phyloP scores from a whole-genome alignment of 2,797 vertebrate genomes.

The Neomorphus geoffroyi region DNA sequence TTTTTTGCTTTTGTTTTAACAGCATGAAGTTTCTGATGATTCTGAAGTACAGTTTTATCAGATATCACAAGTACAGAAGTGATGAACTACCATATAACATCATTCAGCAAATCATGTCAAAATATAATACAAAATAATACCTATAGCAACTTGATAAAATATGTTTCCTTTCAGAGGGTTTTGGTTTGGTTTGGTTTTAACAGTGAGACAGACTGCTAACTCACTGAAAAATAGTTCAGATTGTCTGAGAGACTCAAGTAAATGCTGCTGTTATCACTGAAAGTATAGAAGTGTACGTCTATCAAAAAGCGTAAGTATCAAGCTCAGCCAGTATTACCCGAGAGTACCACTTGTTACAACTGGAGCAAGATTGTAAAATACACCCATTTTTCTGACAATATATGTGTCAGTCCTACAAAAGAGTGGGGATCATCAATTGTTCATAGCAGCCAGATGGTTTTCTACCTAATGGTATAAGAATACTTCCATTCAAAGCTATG shows the following conservation, averaged over 20 bases:
- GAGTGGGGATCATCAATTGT: accelerated
- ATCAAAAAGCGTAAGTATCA: accelerated
- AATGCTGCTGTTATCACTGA: not conserved
- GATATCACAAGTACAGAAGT: not conserved
- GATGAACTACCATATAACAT: not conserved
- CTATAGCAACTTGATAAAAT: not conserved
- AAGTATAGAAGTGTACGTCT: not conserved
- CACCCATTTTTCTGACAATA: not conserved
- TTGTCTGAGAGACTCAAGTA: not conserved
- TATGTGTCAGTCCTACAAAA: not conserved
- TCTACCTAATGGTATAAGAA: not conserved
- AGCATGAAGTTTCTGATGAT: not conserved
- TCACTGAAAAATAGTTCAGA: not conserved
- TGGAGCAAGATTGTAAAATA: not conserved
- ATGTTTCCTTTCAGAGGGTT: not conserved
- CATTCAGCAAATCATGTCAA: not conserved
- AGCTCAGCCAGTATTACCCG: not conserved
- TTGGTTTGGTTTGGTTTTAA: not conserved
- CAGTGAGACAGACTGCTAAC: not conserved
- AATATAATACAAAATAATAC: not conserved
- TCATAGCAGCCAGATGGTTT: not conserved
- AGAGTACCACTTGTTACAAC: not conserved
- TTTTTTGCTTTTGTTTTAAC: not conserved
- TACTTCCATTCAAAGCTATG: not conserved
- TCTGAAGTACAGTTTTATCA: not conserved